These are phyloP conservation scores for Choristoneura rosaceana DNA, from an alignment of 2,888 invertebrate genomes.

Conservation along the genomic window DNA sequence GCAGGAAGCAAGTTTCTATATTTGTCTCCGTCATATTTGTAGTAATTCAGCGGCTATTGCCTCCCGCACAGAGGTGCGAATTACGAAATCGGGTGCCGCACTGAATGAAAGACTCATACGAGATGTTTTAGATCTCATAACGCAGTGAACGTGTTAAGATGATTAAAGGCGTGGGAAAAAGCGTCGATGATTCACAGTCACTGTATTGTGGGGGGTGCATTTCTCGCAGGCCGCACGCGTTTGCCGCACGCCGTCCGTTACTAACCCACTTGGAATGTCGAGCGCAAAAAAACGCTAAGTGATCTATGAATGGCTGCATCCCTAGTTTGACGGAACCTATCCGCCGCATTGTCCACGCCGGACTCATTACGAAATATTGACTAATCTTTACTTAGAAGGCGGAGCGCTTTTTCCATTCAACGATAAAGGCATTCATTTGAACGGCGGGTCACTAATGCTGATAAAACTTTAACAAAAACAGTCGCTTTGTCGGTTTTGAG, in stretches of 20 bases:
- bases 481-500: not conserved
- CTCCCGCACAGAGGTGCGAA: no score
- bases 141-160: not conserved
- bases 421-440: not conserved
- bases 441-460: not conserved
- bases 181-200: slow-evolving; percentile 3
- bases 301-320: slow-evolving; percentile 11
- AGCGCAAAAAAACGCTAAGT: not conserved
- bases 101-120: no score
- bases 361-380: not conserved
- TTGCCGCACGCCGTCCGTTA: not conserved
- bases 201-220: not conserved
- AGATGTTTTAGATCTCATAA: no score
- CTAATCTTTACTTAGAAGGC: slow-evolving; percentile 14
- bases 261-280: slow-evolving; percentile 14
- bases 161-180: slow-evolving; percentile 5
- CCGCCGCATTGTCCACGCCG: not conserved
- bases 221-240: not conserved
- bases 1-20: no score
- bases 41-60: no score
- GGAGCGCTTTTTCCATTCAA: slow-evolving; percentile 3
- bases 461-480: slow-evolving; percentile 6
- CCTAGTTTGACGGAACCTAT: slow-evolving; percentile 9
- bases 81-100: no score
- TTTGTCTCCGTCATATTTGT: no score